phyloP scores from a whole-genome alignment of 2,888 invertebrate genomes.

The Thymelicus lineola region DNA sequence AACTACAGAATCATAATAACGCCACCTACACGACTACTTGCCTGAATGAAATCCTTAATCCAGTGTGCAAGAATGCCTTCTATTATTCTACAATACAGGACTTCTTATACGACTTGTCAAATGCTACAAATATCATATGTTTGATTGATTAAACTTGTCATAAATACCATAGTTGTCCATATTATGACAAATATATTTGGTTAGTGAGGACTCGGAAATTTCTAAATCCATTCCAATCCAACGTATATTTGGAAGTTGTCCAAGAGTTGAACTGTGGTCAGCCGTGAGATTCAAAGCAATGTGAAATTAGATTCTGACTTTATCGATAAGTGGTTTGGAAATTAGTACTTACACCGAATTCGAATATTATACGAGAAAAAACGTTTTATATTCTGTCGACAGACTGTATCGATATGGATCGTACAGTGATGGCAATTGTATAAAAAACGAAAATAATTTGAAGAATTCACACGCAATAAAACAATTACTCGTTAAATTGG shows the following conservation, averaged over 20 bases:
- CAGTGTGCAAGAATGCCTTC: conserved; percentile 12
- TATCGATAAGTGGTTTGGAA: conserved; percentile 3
- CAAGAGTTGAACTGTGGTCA: conserved; percentile 13
- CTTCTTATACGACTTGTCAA: not conserved
- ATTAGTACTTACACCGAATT: not conserved
- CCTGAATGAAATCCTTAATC: conserved; percentile 18
- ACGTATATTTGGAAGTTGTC: conserved; percentile 14
- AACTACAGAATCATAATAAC: conserved; percentile 13
- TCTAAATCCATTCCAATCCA: conserved; percentile 1
- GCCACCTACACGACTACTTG: conserved; percentile 23
- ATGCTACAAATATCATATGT: too few species aligned
- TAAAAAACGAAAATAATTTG: not conserved
- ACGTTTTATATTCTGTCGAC: not conserved
- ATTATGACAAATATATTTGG: not conserved
- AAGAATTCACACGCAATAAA: not conserved
- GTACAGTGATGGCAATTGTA: not conserved
- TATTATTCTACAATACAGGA: not conserved
- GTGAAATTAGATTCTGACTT: conserved; percentile 12
- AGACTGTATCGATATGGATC: not conserved
- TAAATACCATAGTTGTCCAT: not conserved
- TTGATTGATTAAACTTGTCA: not conserved
- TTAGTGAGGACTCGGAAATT: not conserved
- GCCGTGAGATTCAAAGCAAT: conserved; percentile 16
- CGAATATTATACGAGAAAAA: not conserved
- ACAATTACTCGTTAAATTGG: not conserved